phyloP scores from a whole-genome alignment of 1,140 invertebrate genomes.

The Rhagoletis zephyria region DNA sequence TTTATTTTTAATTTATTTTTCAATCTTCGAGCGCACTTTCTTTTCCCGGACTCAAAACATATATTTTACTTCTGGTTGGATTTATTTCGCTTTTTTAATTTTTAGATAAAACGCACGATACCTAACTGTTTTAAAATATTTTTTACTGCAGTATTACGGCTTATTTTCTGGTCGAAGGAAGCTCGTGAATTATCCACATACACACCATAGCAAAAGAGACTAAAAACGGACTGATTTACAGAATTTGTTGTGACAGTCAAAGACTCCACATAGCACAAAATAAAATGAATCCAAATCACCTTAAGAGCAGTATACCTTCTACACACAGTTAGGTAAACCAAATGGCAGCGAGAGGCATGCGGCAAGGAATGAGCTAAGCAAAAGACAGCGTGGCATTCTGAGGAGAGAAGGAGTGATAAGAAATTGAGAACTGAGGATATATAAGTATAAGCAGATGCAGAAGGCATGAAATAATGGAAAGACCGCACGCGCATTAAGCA shows the following conservation, averaged over 20 bases:
- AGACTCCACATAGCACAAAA: background rate
- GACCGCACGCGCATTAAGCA: background rate
- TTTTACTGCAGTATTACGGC: slow-evolving; percentile 9
- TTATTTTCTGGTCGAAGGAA: background rate
- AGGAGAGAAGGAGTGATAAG: background rate
- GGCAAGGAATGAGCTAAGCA: background rate
- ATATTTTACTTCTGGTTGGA: no score
- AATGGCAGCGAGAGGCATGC: background rate
- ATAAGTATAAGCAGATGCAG: background rate
- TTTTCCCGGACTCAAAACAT: background rate
- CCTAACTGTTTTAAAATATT: slow-evolving; percentile 11
- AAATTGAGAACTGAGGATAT: background rate
- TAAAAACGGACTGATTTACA: slow-evolving; percentile 68
- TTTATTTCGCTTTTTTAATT: background rate
- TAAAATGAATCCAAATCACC: slow-evolving; percentile 22
- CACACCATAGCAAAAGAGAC: slow-evolving; percentile 67
- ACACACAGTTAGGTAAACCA: background rate
- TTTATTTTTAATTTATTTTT: no score
- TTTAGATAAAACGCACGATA: background rate
- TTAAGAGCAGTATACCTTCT: background rate
- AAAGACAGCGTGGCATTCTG: background rate
- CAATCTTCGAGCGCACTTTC: no score
- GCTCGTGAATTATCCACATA: background rate
- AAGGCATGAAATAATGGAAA: background rate
- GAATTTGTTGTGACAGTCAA: slow-evolving; percentile 37